phyloP scores from a whole-genome alignment of 2,797 vertebrate species.

The Lateolabrax maculatus region DNA sequence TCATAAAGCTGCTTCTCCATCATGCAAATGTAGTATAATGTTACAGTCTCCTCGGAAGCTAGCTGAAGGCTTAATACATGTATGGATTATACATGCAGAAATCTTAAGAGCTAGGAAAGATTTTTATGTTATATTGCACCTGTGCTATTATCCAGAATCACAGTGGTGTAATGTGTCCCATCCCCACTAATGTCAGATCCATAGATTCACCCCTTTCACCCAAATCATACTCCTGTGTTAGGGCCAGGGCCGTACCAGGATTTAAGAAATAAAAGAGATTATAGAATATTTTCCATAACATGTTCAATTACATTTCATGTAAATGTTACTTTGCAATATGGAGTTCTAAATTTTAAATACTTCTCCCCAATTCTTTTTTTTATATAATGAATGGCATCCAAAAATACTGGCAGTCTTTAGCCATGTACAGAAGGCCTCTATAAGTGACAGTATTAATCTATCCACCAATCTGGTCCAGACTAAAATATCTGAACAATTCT shows the following conservation, averaged over 20 bases:
- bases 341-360: too few species aligned
- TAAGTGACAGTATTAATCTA: too few species aligned
- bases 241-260: background rate
- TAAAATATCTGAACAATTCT: too few species aligned
- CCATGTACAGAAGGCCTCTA: too few species aligned
- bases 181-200: background rate
- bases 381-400: background rate
- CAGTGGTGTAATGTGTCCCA: background rate
- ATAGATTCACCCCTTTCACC: constrained; percentile 13
- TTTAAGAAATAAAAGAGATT: background rate
- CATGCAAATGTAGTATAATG: background rate
- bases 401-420: background rate
- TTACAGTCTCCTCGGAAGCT: background rate
- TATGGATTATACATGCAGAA: constrained; percentile 20
- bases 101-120: constrained; percentile 8
- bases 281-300: too few species aligned
- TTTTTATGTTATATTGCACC: constrained; percentile 25
- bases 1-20: background rate
- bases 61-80: background rate
- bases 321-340: too few species aligned
- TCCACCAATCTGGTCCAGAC: too few species aligned
- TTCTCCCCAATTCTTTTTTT: too few species aligned
- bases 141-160: constrained; percentile 10
- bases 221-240: background rate
- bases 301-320: too few species aligned